These are phyloP conservation scores for Laticauda colubrina DNA, from an alignment of 2,113 vertebrate species.

Conservation along the genomic window DNA sequence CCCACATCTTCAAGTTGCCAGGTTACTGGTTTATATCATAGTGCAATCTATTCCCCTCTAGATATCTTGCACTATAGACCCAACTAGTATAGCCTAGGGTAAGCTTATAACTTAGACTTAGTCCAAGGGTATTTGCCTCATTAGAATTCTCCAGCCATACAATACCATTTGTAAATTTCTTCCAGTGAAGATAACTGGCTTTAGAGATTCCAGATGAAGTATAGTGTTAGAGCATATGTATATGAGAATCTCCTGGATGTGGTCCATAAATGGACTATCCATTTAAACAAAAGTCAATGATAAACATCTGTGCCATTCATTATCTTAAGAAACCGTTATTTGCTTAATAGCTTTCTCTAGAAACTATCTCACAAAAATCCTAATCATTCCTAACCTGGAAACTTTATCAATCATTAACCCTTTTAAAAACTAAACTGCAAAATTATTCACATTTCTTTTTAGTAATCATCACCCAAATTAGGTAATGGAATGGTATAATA, in stretches of 20 bases:
- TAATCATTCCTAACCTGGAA: not conserved
- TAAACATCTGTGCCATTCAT: not conserved
- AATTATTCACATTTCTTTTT: not conserved
- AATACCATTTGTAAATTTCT: not conserved
- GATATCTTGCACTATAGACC: not conserved
- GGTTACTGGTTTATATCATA: not conserved
- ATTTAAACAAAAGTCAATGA: not conserved
- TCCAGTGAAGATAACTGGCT: not conserved
- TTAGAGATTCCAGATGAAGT: no score
- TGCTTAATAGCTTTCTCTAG: not conserved
- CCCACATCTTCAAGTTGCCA: no score
- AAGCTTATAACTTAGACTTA: not conserved
- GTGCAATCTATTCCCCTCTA: not conserved
- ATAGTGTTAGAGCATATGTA: not conserved
- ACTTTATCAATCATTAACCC: not conserved
- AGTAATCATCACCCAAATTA: not conserved
- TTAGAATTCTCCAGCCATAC: not conserved
- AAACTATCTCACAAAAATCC: not conserved
- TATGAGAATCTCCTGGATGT: not conserved
- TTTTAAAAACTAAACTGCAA: not conserved
- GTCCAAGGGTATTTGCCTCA: not conserved
- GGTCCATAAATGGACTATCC: not conserved
- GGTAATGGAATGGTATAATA: not conserved
- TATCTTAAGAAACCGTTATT: not conserved
- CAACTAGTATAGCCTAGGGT: not conserved